A percentile compares a stretch with the other conserved stretches of the same genome.
Conservation (phyloP, 1,140 invertebrate genomes). For the Bombus cullumanus region DNA sequence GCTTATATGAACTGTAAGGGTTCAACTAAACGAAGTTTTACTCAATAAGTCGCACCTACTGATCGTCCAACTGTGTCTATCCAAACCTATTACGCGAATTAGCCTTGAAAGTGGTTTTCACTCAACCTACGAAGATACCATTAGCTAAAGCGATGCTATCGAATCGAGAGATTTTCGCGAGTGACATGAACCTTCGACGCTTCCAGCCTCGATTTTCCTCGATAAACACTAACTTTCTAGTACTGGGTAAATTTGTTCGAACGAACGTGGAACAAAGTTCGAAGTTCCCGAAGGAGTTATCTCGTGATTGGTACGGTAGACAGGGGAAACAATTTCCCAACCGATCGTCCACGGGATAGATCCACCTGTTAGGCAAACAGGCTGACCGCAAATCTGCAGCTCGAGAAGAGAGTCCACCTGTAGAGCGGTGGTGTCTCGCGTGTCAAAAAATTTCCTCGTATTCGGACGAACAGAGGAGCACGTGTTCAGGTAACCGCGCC, state of each 20-base stretch:
- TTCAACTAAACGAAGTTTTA: not conserved
- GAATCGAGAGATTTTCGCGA: not conserved
- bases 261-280: not conserved
- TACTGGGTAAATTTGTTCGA: not conserved
- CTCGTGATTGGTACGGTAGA: constrained; percentile 33
- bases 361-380: constrained; percentile 67
- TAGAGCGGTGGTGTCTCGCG: constrained; percentile 51
- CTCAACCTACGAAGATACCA: not conserved
- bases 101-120: not conserved
- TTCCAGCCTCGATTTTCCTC: not conserved
- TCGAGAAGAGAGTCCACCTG: constrained; percentile 59
- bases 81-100: not conserved
- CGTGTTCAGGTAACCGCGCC: constrained; percentile 62
- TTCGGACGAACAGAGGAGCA: constrained; percentile 55
- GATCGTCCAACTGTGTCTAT: not conserved
- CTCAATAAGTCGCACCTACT: too few species aligned
- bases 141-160: not conserved
- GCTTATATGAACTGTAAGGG: too few species aligned
- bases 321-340: constrained; percentile 59
- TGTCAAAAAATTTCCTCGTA: constrained; percentile 56
- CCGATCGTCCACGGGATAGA: constrained; percentile 40
- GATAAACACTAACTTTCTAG: not conserved
- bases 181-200: not conserved
- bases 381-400: constrained; percentile 58
- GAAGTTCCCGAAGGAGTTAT: constrained; percentile 30